Evolutionary conservation across 2,113 vertebrate genomes (phyloP).

Genomic region (Pipa parva): DNA sequence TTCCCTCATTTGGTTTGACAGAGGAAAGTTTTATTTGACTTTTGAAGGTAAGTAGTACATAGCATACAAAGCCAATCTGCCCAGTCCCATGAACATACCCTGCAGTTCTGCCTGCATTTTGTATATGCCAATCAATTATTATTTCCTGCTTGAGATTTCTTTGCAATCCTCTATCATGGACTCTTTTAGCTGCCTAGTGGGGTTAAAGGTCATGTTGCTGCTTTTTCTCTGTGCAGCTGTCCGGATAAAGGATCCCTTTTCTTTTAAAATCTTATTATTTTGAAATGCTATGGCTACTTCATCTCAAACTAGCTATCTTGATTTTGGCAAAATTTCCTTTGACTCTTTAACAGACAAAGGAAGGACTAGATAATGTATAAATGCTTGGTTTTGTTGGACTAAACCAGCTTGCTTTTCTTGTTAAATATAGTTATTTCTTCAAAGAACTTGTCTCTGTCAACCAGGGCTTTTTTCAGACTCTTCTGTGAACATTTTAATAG

Average conservation of each 20-base stretch:
- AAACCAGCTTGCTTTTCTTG: slow-evolving; percentile 35
- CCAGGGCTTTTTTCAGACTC: slow-evolving; percentile 53
- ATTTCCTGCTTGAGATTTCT: slow-evolving; percentile 10
- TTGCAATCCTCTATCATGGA: slow-evolving; percentile 13
- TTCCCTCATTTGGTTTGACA: slow-evolving; percentile 99
- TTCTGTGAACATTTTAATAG: slow-evolving; percentile 36
- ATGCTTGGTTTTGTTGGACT: not conserved
- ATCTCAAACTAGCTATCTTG: slow-evolving; percentile 16
- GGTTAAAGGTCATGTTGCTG: slow-evolving; percentile 15
- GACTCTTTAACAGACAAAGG: not conserved
- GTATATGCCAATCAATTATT: slow-evolving; percentile 3
- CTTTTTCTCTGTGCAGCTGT: slow-evolving; percentile 6
- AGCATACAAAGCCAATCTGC: slow-evolving; percentile 61
- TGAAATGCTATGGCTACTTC: slow-evolving; percentile 60
- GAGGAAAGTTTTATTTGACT: slow-evolving; percentile 99
- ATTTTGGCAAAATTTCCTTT: not conserved
- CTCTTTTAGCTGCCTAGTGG: not conserved
- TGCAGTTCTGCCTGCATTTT: slow-evolving; percentile 21
- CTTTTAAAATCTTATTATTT: slow-evolving; percentile 48
- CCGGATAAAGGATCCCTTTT: slow-evolving; percentile 40
- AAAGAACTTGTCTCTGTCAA: slow-evolving; percentile 68
- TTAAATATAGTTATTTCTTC: slow-evolving; percentile 39
- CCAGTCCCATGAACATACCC: slow-evolving; percentile 42
- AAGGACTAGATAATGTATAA: not conserved
- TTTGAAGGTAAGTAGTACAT: slow-evolving; percentile 98